These are phyloP conservation scores for Hemicentrotus pulcherrimus DNA, from an alignment of 35 echinoderm and acorn worm species.

Conservation along the genomic window DNA sequence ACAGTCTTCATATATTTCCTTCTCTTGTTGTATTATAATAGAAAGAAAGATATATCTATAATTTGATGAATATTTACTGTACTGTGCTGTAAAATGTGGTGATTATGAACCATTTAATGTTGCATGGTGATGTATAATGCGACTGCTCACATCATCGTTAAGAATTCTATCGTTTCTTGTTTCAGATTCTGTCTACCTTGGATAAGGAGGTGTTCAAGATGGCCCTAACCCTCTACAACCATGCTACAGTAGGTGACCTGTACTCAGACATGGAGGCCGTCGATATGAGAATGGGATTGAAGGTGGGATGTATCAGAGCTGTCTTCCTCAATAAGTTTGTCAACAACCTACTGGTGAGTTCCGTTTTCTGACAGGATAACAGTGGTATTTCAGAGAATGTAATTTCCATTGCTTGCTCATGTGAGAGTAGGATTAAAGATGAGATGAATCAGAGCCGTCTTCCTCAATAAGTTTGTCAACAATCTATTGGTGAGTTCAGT, in stretches of 20 bases:
- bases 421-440: constrained; percentile 81
- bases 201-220: constrained; percentile 95
- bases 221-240: constrained; percentile 78
- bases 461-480: constrained; percentile 97
- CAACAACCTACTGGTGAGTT: constrained; percentile 79
- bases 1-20: too few relatives aligned
- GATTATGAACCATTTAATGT: background rate
- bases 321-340: constrained; percentile 99
- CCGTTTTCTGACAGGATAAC: background rate
- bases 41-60: too few relatives aligned
- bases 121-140: background rate
- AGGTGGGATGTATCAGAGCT: constrained; percentile 74
- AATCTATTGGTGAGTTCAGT: constrained; percentile 73
- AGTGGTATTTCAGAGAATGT: background rate
- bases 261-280: constrained; percentile 96
- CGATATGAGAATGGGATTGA: constrained; percentile 84
- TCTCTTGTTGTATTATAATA: too few relatives aligned
- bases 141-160: background rate
- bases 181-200: constrained; percentile 85
- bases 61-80: too few relatives aligned
- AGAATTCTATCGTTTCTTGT: background rate
- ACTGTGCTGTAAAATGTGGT: too few relatives aligned
- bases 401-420: too few relatives aligned
- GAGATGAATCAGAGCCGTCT: constrained; percentile 79
- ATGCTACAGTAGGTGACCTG: constrained; percentile 76